Base-by-base conservation (phyloP, 2,888 invertebrate genomes). In the Pammene aurita region DNA sequence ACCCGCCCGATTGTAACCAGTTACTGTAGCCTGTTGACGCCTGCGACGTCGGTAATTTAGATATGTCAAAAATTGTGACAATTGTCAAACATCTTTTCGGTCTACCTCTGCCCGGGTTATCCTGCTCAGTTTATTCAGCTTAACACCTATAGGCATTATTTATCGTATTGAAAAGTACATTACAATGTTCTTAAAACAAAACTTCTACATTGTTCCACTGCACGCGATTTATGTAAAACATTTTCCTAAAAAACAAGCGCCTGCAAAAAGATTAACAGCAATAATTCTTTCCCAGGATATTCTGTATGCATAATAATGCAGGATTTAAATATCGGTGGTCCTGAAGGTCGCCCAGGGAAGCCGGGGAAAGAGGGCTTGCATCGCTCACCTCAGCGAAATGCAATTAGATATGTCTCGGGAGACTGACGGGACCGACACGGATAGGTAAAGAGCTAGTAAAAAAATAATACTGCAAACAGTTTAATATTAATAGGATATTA, bases 351-450 rank as follows among this genome's bases (percentile, higher is more conserved):
- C 80, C 72, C 75, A 71, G 74, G 77, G 78, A 74, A 78, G 78
- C 84, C 26, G 26, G 26, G 26, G 26, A 26, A 2, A 87, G 87
- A 87, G 78, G 77, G 80, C 77, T 80, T 74, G 76, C 82, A 74
- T 75, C 74, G 83, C 87, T 85, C 88, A 90, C 90, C 90, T 90
- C 90, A 90, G 89, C 89, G 86, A 84, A 90, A 91, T 87, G 87
- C 90, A 89, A 90, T 90, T 89, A 90, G 85, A 88, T 90, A 82
- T 80, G 84, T 87, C 90, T 88, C 90, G 72, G 68, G 90, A 87
- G 90, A 88, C 84, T 80, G 81, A 84, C 80, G 81, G 76, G 80
- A 80, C 74, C 77, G 76, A 76, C 75, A 72, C 71, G 74, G 60
- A 7, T 85, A 85, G 82, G 14, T 78, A 44, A 64, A 72, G 86